Evolutionary conservation across 1,140 invertebrate genomes (phyloP), one percentile per base, ranked within the genome.

Genomic region (Drosophila littoralis): DNA sequence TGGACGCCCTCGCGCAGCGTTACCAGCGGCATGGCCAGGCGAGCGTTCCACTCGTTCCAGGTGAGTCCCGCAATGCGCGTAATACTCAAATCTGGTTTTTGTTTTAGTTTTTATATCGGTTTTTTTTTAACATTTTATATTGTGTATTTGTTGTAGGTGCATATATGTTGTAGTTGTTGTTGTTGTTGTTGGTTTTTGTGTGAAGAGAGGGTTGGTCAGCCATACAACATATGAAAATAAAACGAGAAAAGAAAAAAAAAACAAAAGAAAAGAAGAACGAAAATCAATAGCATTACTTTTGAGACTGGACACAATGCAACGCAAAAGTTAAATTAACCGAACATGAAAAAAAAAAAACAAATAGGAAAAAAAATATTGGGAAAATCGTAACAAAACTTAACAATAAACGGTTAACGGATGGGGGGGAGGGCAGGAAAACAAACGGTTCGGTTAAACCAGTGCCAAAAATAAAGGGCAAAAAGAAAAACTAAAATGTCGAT

Each of bases 21-120:
- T 68, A 93, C 93, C 69, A 94, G 86, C 71, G 94, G 93, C 93
- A 94, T 93, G 81, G 93, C 93, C 81, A 94, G 91, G 6, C 93
- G 93, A 77, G 94, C 93, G 85, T 94, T 94, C 94, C 94, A 94
- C 90, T 94, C 94, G 73, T 94, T 95, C 95, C 95, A 95, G 73
- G 95, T 95, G 63, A 95, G 93, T 22, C 95, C 95, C 46, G 93
- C 94, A 86, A 94, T 94, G 70, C 93, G 93, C 75, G 94, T 95
- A 93, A 95, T 95, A 93, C 94, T 95, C 91, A 95, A 93, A 94
- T 95, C 95, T 93, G 94, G 94, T 72, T 93, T 90, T 93, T 57
- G 51, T 55, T 66, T 61, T 63, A 4, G 36, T 38, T 28, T 40
- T 48, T 35, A 7, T 54, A 38, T 28, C 58, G 57, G n/a, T 6